phyloP scores from a whole-genome alignment of 2,797 vertebrate genomes.

The Acipenser transmontanus region DNA sequence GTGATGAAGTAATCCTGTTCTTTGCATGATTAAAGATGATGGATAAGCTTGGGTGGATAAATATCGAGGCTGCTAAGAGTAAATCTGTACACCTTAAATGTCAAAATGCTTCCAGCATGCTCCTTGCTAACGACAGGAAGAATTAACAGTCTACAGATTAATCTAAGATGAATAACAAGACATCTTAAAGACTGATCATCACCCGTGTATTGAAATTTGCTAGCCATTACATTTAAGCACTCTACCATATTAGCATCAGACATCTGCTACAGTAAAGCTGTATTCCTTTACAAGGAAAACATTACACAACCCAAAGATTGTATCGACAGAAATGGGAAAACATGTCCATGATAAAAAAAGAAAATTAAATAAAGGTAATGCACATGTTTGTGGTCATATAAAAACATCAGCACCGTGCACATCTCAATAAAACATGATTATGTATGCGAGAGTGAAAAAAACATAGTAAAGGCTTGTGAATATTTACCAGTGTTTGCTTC shows the following conservation, averaged over 20 bases:
- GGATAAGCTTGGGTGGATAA: conserved; percentile 79
- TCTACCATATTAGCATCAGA: conserved; percentile 28
- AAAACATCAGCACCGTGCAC: conserved; percentile 24
- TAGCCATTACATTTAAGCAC: conserved; percentile 8
- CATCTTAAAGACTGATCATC: conserved; percentile 45
- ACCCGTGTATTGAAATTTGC: conserved; percentile 44
- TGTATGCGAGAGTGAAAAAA: conserved; percentile 13
- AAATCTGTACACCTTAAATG: conserved; percentile 64
- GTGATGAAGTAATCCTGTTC: conserved; percentile 80
- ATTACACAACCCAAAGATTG: conserved; percentile 5
- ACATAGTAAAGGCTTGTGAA: conserved; percentile 39
- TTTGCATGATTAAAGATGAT: conserved; percentile 91
- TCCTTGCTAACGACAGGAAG: conserved; percentile 64
- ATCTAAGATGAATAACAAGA: conserved; percentile 55
- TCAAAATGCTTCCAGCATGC: conserved; percentile 64
- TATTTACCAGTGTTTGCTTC: conserved; percentile 72
- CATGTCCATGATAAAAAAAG: conserved; percentile 11
- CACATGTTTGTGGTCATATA: conserved; percentile 23
- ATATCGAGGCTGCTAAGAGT: conserved; percentile 64
- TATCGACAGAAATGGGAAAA: conserved; percentile 14
- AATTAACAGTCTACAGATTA: conserved; percentile 62
- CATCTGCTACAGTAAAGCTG: conserved; percentile 14
- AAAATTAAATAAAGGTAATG: not conserved
- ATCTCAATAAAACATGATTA: conserved; percentile 10
- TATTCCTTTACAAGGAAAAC: conserved; percentile 21